phyloP scores from a whole-genome alignment of 2,797 vertebrate genomes.

The Rhinichthys osculus region DNA sequence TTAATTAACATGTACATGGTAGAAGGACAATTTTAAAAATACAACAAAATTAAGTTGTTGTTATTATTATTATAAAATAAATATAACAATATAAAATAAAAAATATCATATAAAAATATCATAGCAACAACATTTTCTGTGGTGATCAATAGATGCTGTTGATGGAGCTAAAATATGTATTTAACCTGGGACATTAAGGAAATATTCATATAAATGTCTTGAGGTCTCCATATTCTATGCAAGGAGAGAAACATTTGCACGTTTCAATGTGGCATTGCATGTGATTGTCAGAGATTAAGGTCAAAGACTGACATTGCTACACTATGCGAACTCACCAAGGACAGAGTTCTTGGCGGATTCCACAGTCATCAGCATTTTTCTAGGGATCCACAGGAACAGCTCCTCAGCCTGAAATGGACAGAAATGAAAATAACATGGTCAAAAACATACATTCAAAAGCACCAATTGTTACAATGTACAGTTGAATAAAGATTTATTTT shows the following conservation, averaged over 20 bases:
- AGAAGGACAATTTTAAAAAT: background rate
- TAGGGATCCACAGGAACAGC: slow-evolving; percentile 96
- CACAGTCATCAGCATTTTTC: slow-evolving; percentile 96
- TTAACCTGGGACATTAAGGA: background rate
- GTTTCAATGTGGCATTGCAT: background rate
- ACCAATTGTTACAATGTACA: background rate
- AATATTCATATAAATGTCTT: background rate
- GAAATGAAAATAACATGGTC: background rate
- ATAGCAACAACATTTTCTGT: background rate
- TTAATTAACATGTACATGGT: background rate
- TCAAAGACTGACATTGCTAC: background rate
- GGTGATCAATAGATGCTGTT: background rate
- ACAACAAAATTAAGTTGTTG: background rate
- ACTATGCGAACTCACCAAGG: slow-evolving; percentile 83
- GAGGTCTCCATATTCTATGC: background rate
- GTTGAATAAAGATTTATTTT: background rate
- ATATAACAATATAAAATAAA: background rate
- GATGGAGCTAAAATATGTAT: background rate
- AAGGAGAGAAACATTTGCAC: background rate
- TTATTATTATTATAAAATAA: background rate
- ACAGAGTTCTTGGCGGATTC: slow-evolving; percentile 95
- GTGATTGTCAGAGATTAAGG: background rate
- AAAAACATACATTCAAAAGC: background rate
- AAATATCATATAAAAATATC: background rate
- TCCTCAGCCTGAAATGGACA: slow-evolving; percentile 87